Percentiles rank a stretch among this genome's conserved stretches.
phyloP scores from a whole-genome alignment of 2,113 vertebrate species.

The Raphicerus campestris region DNA sequence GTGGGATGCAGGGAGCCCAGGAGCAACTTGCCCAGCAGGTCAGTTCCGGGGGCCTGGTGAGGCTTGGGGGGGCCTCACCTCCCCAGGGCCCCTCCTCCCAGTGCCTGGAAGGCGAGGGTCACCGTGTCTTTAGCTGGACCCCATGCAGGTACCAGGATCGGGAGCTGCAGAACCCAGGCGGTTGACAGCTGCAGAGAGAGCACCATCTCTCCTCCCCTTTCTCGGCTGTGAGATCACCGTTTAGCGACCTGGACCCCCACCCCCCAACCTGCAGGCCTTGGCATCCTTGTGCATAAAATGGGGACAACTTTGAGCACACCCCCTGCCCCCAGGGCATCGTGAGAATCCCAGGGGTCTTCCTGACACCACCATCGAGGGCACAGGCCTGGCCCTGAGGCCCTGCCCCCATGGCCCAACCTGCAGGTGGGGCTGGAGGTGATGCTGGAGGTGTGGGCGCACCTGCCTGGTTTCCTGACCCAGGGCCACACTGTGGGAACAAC shows the following conservation, averaged over 20 bases:
- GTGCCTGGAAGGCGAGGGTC: background rate
- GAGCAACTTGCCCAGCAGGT: background rate
- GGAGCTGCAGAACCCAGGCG: fast-evolving
- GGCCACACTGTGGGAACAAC: conserved; percentile 7
- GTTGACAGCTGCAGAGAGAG: fast-evolving
- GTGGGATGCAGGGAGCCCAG: too few relatives aligned
- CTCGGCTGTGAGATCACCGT: background rate
- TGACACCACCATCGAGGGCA: fast-evolving
- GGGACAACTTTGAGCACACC: background rate
- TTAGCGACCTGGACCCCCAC: too few relatives aligned
- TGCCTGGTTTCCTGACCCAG: background rate
- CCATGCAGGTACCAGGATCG: background rate
- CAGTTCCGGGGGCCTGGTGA: background rate
- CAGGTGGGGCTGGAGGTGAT: background rate
- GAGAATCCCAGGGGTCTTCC: background rate
- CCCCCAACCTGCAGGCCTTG: fast-evolving
- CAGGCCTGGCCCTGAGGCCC: background rate
- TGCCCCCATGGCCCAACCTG: too few relatives aligned
- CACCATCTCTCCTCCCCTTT: background rate
- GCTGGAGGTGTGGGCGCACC: background rate
- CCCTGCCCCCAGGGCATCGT: background rate
- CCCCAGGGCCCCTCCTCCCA: background rate
- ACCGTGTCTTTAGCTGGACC: background rate
- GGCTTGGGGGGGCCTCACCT: background rate
- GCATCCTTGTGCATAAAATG: fast-evolving